Evolutionary conservation across 2,113 vertebrate genomes (phyloP).

Genomic region (Muntiacus muntjak): DNA sequence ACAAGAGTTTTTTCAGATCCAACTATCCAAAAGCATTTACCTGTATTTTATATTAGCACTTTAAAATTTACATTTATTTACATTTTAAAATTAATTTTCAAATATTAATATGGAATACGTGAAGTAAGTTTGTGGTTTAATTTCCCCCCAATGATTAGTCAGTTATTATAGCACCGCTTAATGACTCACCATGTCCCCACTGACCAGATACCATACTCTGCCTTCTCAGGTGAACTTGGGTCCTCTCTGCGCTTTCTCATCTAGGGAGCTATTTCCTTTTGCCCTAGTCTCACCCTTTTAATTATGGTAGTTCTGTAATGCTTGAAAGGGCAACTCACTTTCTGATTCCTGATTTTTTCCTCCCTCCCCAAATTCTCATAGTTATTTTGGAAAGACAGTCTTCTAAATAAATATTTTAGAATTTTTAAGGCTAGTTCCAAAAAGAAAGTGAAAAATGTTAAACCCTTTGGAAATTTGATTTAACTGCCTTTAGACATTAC

Average conservation of each 20-base stretch:
- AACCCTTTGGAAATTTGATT: neutral
- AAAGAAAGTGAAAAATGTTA: neutral
- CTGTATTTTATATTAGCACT: conserved; percentile 23
- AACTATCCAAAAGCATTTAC: neutral
- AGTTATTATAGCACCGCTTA: neutral
- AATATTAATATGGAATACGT: neutral
- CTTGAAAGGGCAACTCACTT: neutral
- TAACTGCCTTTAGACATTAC: neutral
- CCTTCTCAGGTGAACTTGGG: neutral
- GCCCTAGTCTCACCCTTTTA: neutral
- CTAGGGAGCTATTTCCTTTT: neutral
- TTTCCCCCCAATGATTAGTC: neutral
- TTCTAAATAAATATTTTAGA: conserved; percentile 40
- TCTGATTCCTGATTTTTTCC: neutral
- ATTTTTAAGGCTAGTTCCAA: neutral
- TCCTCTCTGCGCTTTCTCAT: neutral
- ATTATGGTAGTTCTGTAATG: neutral
- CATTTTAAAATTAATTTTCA: conserved; percentile 38
- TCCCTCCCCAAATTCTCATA: neutral
- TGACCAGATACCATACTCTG: neutral
- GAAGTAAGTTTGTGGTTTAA: neutral
- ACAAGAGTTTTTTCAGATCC: neutral
- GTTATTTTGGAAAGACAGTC: neutral
- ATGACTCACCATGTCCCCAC: neutral
- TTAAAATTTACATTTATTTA: neutral